A percentile compares a stretch with the other conserved stretches of the same genome.
Evolutionary conservation across 64 coral and sea anemone genomes (phyloP).

Genomic region (Actinia tenebrosa): DNA sequence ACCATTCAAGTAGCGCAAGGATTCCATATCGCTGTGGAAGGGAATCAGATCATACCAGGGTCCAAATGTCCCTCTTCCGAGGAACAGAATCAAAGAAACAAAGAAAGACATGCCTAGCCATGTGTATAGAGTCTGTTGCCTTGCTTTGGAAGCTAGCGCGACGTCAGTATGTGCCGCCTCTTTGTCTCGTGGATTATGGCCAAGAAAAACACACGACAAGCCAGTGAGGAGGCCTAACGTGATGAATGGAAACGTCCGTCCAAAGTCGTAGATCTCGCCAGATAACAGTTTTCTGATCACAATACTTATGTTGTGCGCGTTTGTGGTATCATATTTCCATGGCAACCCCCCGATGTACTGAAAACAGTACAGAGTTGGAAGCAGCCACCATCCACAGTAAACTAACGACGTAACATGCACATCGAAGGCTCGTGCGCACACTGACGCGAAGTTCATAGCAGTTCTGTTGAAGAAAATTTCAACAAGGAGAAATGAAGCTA

Average conservation of each 20-base stretch:
- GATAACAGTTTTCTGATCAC: constrained; percentile 45
- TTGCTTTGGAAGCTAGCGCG: neutral
- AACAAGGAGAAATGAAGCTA: neutral
- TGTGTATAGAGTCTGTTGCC: constrained; percentile 5
- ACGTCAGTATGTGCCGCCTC: neutral
- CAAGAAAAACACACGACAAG: constrained; percentile 30
- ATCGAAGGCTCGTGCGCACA: constrained; percentile 15
- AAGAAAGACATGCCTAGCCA: constrained; percentile 46
- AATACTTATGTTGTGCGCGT: constrained; percentile 38
- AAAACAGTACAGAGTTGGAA: constrained; percentile 38
- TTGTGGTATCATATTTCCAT: constrained; percentile 62
- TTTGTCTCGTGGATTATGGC: neutral
- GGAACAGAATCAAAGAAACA: constrained; percentile 41
- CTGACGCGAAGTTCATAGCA: neutral
- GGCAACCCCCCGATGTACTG: constrained; percentile 71
- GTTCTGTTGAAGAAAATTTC: neutral
- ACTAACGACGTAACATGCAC: constrained; percentile 35
- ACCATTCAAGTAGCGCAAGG: constrained; percentile 64
- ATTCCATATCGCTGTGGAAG: constrained; percentile 63
- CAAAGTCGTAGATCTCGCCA: constrained; percentile 64
- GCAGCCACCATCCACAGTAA: constrained; percentile 60
- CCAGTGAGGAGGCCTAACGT: constrained; percentile 45
- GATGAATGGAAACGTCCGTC: constrained; percentile 53
- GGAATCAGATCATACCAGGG: constrained; percentile 66
- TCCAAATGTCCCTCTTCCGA: constrained; percentile 61